Evolutionary conservation across 2,888 invertebrate species (phyloP).

Genomic region (Philhelius pedissequus): DNA sequence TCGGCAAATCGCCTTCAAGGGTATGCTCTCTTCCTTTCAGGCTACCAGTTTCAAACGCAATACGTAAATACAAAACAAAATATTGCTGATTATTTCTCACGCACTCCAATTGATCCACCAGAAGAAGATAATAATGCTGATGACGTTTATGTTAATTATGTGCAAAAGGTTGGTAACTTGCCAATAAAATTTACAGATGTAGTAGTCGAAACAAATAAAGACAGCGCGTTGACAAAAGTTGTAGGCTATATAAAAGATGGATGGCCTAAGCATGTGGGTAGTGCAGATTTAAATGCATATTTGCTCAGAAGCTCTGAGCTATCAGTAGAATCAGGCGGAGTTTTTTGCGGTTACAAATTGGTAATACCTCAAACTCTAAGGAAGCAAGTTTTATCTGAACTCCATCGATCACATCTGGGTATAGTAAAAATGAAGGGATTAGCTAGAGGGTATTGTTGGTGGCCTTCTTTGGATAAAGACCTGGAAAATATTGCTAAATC

Average conservation of each 20-base stretch:
- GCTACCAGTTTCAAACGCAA: background rate
- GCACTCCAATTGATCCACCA: too few species aligned
- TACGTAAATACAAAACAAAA: background rate
- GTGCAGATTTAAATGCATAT: background rate
- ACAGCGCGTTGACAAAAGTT: background rate
- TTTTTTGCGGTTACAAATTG: conserved; percentile 26
- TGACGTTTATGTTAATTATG: too few species aligned
- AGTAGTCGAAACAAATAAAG: too few species aligned
- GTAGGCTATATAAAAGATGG: background rate
- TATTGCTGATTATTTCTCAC: background rate
- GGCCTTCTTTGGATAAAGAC: background rate
- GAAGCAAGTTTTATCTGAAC: too few species aligned
- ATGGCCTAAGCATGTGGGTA: background rate
- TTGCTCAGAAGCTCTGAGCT: background rate
- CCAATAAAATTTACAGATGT: too few species aligned
- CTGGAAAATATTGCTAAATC: conserved; percentile 44
- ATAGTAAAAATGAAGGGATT: too few species aligned
- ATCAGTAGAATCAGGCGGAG: background rate
- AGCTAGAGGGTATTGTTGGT: too few species aligned
- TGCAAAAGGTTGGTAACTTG: too few species aligned
- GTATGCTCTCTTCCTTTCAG: background rate
- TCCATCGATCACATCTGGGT: too few species aligned
- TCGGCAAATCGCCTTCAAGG: too few species aligned
- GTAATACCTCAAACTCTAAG: too few species aligned
- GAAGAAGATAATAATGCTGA: too few species aligned